phyloP scores from a whole-genome alignment of 1,140 invertebrate species.

The Hydropsyche tenuis region DNA sequence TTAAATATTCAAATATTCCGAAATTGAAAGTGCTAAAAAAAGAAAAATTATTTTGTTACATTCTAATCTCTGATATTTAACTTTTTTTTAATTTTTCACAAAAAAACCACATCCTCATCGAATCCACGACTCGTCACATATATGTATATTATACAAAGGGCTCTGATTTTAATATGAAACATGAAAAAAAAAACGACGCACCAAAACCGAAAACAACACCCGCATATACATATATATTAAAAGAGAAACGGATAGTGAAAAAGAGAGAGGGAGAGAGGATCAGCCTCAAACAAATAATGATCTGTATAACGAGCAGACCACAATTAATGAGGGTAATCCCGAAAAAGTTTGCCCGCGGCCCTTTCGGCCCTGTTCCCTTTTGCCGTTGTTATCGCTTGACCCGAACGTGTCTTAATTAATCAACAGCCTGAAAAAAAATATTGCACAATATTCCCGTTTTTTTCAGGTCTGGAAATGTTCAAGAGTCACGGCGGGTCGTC shows the following conservation, averaged over 20 bases:
- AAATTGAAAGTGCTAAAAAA: too few species aligned
- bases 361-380: conserved; percentile 13
- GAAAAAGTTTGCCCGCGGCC: conserved; percentile 22
- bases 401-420: conserved; percentile 27
- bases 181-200: too few species aligned
- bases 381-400: conserved; percentile 22
- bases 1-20: too few species aligned
- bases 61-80: too few species aligned
- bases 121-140: too few species aligned
- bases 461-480: background rate
- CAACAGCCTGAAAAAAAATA: conserved; percentile 22
- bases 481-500: background rate
- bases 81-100: too few species aligned
- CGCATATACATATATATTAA: too few species aligned
- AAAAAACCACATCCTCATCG: too few species aligned
- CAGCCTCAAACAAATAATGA: conserved; percentile 28
- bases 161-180: too few species aligned
- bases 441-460: conserved; percentile 12
- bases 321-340: conserved; percentile 27
- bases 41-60: too few species aligned
- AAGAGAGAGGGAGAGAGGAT: background rate
- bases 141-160: too few species aligned
- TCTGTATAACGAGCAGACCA: conserved; percentile 28
- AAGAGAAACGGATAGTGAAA: background rate
- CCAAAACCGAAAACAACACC: too few species aligned